Base-by-base conservation (phyloP, 2,113 vertebrate genomes). In the Leptobrachium leishanense region DNA sequence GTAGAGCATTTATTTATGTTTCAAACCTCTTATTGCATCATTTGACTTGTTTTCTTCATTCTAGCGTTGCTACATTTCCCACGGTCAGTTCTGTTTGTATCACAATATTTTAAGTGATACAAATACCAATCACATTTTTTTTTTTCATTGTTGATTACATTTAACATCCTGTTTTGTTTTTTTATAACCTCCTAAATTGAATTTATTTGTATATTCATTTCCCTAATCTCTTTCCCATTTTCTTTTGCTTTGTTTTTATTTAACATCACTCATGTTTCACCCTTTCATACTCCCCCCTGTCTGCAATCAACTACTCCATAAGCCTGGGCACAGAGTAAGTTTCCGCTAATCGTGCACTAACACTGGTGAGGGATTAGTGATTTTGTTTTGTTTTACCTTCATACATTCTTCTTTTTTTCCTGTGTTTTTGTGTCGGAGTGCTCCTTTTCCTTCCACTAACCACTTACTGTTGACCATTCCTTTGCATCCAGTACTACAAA, bases 321-420 rank as follows among this genome's bases (percentile, higher is more conserved):
- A 99, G 98, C 93, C 97, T 90, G 95, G 95, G 95, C 97, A 99
- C 95, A 96, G 97, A 98, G 98, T 99, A 99, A 99, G 97, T 99
- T 88, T 85, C 88, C 90, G 90, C 86, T 88, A 82, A 88, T 86
- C 90, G 86, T 84, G 84, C 86, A 86, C 90, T 93, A 84, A 88
- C 84, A 74, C 76, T 85, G 85, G 88, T 83, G 85, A 79, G 81
- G 85, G 88, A 86, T 88, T 73, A 81, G 86, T 87, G 74, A 82
- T 83, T 75, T 43, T 68, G 63, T 75, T 44, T 43, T 44, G 69
- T 71, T 53, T 81, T 6, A 2, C 46, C 81, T 77, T 65, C 74
- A 31, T 31, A 31, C 20, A 31, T 31, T 31, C 20, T 31, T 31
- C 20, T 31, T 31, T 31, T 31, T 31, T 31, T 31, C 20, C 20